phyloP scores from a whole-genome alignment of 2,797 vertebrate genomes.

The Rousettus madagascariensis region DNA sequence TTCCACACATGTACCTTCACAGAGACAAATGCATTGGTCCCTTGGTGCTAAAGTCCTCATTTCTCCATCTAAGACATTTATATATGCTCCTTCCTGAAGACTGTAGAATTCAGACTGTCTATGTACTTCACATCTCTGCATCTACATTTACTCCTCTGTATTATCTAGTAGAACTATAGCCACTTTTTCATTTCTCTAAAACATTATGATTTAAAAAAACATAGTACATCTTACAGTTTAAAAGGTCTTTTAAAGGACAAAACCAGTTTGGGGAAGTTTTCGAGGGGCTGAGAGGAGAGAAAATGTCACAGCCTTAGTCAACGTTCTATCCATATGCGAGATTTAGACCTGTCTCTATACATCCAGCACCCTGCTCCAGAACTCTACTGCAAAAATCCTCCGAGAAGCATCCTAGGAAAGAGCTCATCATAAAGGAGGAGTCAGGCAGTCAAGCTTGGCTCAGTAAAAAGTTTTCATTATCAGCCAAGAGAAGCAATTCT shows the following conservation, averaged over 20 bases:
- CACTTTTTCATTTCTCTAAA: not conserved
- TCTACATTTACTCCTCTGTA: not conserved
- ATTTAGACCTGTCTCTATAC: not conserved
- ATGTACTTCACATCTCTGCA: not conserved
- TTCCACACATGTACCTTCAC: not conserved
- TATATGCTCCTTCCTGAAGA: not conserved
- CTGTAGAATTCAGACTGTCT: not conserved
- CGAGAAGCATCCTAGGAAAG: not conserved
- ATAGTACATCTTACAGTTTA: not conserved
- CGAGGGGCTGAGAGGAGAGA: not conserved
- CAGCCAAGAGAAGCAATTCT: constrained; percentile 48
- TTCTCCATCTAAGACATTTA: not conserved
- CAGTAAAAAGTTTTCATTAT: constrained; percentile 60
- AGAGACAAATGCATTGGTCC: not conserved
- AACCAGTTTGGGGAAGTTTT: not conserved
- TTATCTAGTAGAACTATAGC: not conserved
- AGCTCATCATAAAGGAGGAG: constrained; percentile 28
- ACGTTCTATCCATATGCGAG: not conserved
- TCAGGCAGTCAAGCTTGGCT: constrained; percentile 1
- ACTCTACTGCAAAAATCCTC: constrained; percentile 14
- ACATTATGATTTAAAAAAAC: not conserved
- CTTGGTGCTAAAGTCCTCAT: not conserved
- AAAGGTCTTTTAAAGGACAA: not conserved
- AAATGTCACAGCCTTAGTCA: not conserved
- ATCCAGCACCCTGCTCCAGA: not conserved